These are phyloP conservation scores for Idris sp. DNA, from an alignment of 1,140 invertebrate species.

Conservation along the genomic window DNA sequence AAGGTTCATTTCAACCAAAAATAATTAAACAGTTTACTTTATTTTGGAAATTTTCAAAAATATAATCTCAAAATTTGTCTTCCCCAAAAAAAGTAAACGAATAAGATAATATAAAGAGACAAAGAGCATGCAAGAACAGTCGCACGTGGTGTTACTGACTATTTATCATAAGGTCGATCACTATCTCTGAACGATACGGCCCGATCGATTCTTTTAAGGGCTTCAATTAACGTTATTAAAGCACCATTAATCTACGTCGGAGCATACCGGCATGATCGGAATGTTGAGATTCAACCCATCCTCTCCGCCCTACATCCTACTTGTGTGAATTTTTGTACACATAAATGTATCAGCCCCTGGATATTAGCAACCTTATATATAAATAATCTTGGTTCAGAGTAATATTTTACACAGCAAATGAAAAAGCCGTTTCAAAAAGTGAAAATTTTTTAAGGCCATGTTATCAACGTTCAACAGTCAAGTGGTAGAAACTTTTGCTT, in stretches of 20 bases:
- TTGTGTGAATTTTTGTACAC: slow-evolving; percentile 34
- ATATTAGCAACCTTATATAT: too few relatives aligned
- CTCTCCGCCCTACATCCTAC: slow-evolving; percentile 57
- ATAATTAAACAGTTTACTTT: too few relatives aligned
- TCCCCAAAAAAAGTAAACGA: slow-evolving; percentile 21
- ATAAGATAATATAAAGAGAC: slow-evolving; percentile 46
- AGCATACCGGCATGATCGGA: slow-evolving; percentile 70
- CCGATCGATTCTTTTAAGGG: slow-evolving; percentile 77
- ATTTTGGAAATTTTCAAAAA: too few relatives aligned
- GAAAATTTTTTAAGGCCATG: too few relatives aligned
- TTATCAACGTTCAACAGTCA: too few relatives aligned
- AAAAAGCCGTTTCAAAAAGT: too few relatives aligned
- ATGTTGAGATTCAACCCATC: slow-evolving; percentile 62
- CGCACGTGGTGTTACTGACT: slow-evolving; percentile 76
- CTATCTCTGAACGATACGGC: slow-evolving; percentile 75
- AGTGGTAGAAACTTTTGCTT: slow-evolving; percentile 31
- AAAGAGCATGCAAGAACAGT: slow-evolving; percentile 73
- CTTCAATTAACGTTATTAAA: slow-evolving; percentile 79
- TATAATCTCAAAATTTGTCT: too few relatives aligned
- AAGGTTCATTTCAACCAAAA: too few relatives aligned
- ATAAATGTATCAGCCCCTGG: slow-evolving; percentile 20
- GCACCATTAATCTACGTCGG: slow-evolving; percentile 75
- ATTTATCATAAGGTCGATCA: slow-evolving; percentile 78
- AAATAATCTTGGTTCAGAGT: too few relatives aligned
- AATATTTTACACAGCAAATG: too few relatives aligned